Base-by-base conservation (phyloP, 1,140 invertebrate species). In the Brachionus plicatilis region DNA sequence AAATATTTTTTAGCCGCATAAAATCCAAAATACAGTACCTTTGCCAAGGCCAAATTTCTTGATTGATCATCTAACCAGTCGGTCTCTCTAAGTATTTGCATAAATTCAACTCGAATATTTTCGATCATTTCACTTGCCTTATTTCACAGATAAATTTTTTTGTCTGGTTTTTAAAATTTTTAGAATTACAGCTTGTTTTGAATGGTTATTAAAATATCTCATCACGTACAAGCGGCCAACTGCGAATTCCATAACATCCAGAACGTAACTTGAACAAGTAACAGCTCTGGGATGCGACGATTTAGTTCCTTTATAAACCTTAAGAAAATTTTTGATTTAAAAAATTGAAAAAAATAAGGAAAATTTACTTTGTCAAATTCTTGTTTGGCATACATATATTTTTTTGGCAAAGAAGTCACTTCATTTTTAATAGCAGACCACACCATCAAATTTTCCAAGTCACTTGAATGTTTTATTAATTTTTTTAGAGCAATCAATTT, bases 11-110 rank as follows among this genome's bases (percentile, higher is more conserved):
- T 37, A 6, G 33, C 5, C 6, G 33, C 56, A 27, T 20, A 80
- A 56, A 33, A 9, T 2, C 9, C 1, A 14, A 47, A 33, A 20
- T 78, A 29, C 9, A 7, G 6, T 82, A 92, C 92, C 91, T 98
- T 97, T 86, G 93, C 92, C 8, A 91, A 91, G 2, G 95, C 95
- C 45, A 94, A 91, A 41, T 91, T 88, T 86, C 94, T 94, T 0
- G 95, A 96, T 37, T 93, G 91, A 17, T 92, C 89, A 85, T 96
- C 94, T 87, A 98, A 93, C 96, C 96, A 98, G 20, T 91, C 91
- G 0, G 93, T 93, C 72, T 92, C 91, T 27, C 92, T 90, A 1
- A 96, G 87, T 11, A 94, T 91, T 85, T 93, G 92, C n/a, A 93
- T 91, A 87, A 96, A 96, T 11, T 94, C 92, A 37, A 92, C 89